A percentile compares a stretch with the other conserved stretches of the same genome.
These are phyloP conservation scores for Gobius niger DNA, from an alignment of 2,113 vertebrate species.

Conservation along the genomic window DNA sequence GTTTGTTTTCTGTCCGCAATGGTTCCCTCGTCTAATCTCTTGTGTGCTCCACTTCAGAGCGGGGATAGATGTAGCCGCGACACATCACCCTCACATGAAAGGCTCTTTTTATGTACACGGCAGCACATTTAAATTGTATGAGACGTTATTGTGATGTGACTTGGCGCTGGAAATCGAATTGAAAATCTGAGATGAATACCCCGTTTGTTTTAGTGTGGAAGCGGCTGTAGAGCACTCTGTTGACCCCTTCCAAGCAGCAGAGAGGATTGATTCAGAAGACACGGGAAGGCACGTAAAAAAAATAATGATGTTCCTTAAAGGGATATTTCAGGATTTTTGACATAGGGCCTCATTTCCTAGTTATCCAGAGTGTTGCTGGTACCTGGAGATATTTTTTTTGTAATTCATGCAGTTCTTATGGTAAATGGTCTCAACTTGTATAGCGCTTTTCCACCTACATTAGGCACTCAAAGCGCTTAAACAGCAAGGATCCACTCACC, in stretches of 20 bases:
- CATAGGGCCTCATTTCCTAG: no score
- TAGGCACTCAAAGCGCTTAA: no score
- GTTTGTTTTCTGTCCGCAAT: constrained; percentile 32
- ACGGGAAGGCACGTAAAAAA: background rate
- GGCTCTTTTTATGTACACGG: constrained; percentile 46
- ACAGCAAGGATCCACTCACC: no score
- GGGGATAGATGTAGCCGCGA: constrained; percentile 28
- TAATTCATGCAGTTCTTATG: no score
- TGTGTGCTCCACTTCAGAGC: constrained; percentile 55
- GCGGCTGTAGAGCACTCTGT: background rate
- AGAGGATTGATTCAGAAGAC: constrained; percentile 5
- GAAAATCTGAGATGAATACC: constrained; percentile 44
- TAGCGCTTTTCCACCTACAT: no score
- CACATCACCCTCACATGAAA: constrained; percentile 61
- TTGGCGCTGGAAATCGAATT: constrained; percentile 59
- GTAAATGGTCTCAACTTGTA: no score
- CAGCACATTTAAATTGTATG: constrained; percentile 68
- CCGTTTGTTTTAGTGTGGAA: constrained; percentile 23
- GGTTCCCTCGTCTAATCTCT: constrained; percentile 23
- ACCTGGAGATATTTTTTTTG: no score
- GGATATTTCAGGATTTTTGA: no score
- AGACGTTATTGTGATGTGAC: constrained; percentile 54
- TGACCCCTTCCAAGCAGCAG: constrained; percentile 1
- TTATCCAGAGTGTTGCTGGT: no score
- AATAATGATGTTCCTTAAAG: no score